Percentiles rank a stretch among this genome's conserved stretches.
Evolutionary conservation across 2,888 invertebrate species (phyloP).

Genomic region (Uloborus plumipes): DNA sequence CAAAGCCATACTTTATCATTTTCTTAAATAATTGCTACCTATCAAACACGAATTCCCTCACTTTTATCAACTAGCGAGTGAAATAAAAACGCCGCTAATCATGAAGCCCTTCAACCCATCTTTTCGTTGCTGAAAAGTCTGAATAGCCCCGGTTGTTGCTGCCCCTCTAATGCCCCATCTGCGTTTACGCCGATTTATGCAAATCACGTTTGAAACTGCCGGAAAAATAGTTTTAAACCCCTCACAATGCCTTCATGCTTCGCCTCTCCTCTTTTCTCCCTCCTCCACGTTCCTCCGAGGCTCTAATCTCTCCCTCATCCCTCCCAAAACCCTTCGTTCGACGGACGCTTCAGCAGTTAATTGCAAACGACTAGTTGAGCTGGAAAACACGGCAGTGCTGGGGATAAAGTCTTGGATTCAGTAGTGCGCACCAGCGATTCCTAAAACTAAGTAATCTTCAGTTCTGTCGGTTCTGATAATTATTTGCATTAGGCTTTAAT

Average conservation of each 20-base stretch:
- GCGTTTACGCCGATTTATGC: conserved; percentile 41
- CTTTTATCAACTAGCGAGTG: conserved; percentile 3
- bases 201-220: conserved; percentile 47
- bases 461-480: conserved; percentile 41
- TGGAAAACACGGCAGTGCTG: conserved; percentile 15
- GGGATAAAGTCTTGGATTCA: conserved; percentile 11
- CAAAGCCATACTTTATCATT: no score
- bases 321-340: background rate
- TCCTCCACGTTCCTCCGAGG: background rate
- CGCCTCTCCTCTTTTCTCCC: background rate
- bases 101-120: conserved; percentile 11
- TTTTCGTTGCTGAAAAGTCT: conserved; percentile 3
- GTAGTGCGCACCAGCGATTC: conserved; percentile 34
- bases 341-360: conserved; percentile 47
- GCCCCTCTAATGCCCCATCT: conserved; percentile 26
- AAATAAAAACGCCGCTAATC: conserved; percentile 20
- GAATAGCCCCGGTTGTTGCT: background rate
- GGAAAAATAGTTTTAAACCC: conserved; percentile 37
- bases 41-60: background rate
- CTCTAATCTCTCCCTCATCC: conserved; percentile 14
- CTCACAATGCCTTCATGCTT: conserved; percentile 21
- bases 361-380: conserved; percentile 44
- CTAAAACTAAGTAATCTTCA: conserved; percentile 36
- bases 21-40: background rate
- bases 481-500: conserved; percentile 58